A percentile compares a stretch with the other conserved stretches of the same genome.
Conservation (phyloP, 1,140 invertebrate genomes). For the Drosophila hydei region DNA sequence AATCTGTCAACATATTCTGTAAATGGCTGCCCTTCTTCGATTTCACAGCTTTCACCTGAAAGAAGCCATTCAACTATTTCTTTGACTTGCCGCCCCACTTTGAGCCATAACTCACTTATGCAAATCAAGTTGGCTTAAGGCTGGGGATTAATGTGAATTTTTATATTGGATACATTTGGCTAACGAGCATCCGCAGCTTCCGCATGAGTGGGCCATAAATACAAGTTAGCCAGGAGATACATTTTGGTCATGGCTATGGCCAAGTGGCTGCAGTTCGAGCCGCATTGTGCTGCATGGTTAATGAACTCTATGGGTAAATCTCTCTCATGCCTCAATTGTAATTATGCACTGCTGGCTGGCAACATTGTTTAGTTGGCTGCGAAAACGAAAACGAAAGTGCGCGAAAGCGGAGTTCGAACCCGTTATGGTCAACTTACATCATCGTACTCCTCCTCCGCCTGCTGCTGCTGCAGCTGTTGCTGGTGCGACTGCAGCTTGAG, state of each 20-base stretch:
- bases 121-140: constrained; percentile 8
- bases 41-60: constrained; percentile 10
- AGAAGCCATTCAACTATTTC: background rate
- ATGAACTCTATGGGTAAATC: constrained; percentile 57
- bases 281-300: constrained; percentile 53
- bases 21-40: background rate
- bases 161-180: constrained; percentile 40
- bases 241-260: constrained; percentile 37
- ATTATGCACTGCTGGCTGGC: constrained; percentile 53
- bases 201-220: constrained; percentile 69
- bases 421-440: constrained; percentile 76
- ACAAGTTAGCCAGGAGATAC: constrained; percentile 26
- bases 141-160: constrained; percentile 58
- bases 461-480: constrained; percentile 52
- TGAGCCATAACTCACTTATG: background rate
- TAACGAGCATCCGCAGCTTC: constrained; percentile 56
- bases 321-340: constrained; percentile 72
- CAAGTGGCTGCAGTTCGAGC: background rate
- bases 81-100: background rate
- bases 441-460: constrained; percentile 82
- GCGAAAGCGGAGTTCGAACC: constrained; percentile 44
- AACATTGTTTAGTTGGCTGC: constrained; percentile 37
- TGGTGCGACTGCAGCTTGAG: constrained; percentile 54
- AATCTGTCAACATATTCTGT: too few species aligned
- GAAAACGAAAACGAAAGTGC: constrained; percentile 74